Evolutionary conservation across 2,888 invertebrate genomes (phyloP).

Genomic region (Dorcus parallelipipedus): DNA sequence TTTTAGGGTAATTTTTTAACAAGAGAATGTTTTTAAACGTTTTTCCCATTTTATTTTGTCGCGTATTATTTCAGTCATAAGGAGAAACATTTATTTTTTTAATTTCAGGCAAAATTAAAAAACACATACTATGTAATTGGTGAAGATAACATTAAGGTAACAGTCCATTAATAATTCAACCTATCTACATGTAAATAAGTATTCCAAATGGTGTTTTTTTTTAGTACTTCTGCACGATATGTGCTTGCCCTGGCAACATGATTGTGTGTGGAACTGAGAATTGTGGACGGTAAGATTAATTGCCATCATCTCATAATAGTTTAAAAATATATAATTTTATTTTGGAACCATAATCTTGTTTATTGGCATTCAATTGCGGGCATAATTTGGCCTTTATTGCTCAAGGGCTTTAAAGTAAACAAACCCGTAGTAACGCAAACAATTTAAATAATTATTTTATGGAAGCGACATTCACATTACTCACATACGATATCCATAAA

Average conservation of each 20-base stretch:
- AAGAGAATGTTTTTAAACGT: too few species aligned
- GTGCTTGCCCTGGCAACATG: constrained; percentile 38
- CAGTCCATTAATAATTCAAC: constrained; percentile 10
- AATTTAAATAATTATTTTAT: too few species aligned
- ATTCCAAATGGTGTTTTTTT: constrained; percentile 10
- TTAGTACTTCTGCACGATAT: constrained; percentile 42
- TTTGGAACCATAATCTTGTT: too few species aligned
- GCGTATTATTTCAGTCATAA: too few species aligned
- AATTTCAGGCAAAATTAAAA: constrained; percentile 31
- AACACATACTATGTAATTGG: constrained; percentile 40
- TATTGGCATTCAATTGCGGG: too few species aligned
- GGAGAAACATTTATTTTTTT: background rate
- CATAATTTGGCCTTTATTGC: too few species aligned
- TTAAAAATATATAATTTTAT: background rate
- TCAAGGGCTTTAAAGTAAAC: too few species aligned
- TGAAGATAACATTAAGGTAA: constrained; percentile 44
- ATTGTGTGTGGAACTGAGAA: constrained; percentile 40
- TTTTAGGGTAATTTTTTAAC: too few species aligned
- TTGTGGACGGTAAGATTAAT: constrained; percentile 38
- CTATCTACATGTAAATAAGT: background rate
- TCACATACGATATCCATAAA: too few species aligned
- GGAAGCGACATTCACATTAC: too few species aligned
- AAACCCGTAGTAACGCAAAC: too few species aligned
- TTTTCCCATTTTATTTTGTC: too few species aligned
- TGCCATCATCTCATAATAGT: background rate